Conservation (phyloP, 64 coral and sea anemone genomes). For the Catalaphyllia jardinei region DNA sequence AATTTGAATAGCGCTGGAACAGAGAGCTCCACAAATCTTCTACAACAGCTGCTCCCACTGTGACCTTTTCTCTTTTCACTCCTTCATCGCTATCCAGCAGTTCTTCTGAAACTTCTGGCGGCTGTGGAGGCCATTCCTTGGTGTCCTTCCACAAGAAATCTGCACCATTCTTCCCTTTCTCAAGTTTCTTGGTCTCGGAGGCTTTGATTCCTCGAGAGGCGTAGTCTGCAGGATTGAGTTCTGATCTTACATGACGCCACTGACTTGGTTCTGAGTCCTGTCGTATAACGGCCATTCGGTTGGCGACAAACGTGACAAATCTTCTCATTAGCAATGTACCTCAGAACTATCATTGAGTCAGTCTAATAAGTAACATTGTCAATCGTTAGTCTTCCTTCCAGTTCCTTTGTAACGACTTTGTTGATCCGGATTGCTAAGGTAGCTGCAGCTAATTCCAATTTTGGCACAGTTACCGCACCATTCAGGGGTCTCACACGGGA, state of each 20-base stretch:
- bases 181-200: conserved; percentile 31
- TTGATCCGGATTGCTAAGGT: conserved; percentile 12
- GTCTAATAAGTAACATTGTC: conserved; percentile 43
- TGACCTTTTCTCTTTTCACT: conserved; percentile 37
- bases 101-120: background rate
- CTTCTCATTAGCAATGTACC: conserved; percentile 39
- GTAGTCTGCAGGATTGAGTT: conserved; percentile 65
- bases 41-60: conserved; percentile 7
- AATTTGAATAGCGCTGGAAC: conserved; percentile 17
- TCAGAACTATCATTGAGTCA: conserved; percentile 57
- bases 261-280: conserved; percentile 57
- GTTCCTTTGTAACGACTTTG: conserved; percentile 39
- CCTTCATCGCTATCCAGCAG: conserved; percentile 43
- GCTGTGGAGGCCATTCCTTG: conserved; percentile 55
- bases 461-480: conserved; percentile 49
- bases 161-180: conserved; percentile 30
- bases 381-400: conserved; percentile 52
- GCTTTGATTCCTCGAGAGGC: conserved; percentile 67
- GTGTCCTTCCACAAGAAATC: conserved; percentile 61
- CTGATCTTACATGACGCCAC: conserved; percentile 49
- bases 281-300: conserved; percentile 42
- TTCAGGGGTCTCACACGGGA: conserved; percentile 63
- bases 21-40: conserved; percentile 44
- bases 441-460: background rate
- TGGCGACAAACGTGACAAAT: conserved; percentile 64